Base-by-base conservation (phyloP, 2,113 vertebrate genomes). In the Corydoras maculifer region DNA sequence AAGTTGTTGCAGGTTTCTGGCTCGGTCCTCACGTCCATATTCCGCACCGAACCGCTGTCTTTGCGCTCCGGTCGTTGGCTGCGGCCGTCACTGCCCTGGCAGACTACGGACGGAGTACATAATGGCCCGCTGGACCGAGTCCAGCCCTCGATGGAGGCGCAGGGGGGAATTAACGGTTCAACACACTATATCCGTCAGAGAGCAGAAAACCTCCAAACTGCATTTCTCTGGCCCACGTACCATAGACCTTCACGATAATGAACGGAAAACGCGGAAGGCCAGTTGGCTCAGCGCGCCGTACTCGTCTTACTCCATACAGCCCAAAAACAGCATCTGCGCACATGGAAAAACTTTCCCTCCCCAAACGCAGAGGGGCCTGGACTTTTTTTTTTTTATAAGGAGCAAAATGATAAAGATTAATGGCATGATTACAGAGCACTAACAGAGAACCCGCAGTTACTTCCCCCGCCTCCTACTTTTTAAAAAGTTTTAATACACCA, bases 401-500 rank as follows among this genome's bases (percentile, higher is more conserved):
- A 79, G 74, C 48, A 76, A 71, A 76, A 79, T 73, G 80, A 43
- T 65, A 75, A 77, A 80, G 51, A 81, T 54, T 65, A 68, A 76
- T 10, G 60, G 62, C 18, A 67, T 68, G 69, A 81, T 68, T 75
- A 63, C 57, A 53, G 69, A 63, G 67, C 66, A 75, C 58, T 65
- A 66, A 66, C 65, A 72, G 55, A 29, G 75, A 72, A 53, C 9
- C 69, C 54, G 14, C 13, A 57, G 54, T 57, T n/a, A 4, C 5
- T 53, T 12, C 51, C 51, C 51, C 51, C 51, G 3, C 51, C 51
- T 10, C 51, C 51, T 8, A 7, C 5, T 58, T 59, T 58, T 58
- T 61, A 8, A 70, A 67, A 8, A 65, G 32, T 68, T 79, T 80
- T 75, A 30, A 81, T 73, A 61, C 51, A 51, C 53, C 55, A 49